Base-by-base conservation (phyloP, 92 coral and sea anemone genomes). In the Phenganax stokvisi region DNA sequence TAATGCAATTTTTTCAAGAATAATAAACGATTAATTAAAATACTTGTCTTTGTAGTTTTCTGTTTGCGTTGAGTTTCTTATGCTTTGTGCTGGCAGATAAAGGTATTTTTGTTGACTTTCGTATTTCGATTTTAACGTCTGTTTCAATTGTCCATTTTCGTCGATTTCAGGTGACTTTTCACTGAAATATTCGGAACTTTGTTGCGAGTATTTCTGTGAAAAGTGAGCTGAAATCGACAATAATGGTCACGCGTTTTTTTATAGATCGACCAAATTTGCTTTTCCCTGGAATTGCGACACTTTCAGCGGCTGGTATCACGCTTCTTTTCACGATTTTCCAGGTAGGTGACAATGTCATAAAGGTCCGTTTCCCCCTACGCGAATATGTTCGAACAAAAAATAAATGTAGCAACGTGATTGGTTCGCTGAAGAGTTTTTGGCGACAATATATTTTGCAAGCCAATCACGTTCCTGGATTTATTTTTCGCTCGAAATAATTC, bases 261-360 rank as follows among this genome's bases (percentile, higher is more conserved):
- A 25, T 17, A 79, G 83, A 79, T 13, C 63, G 83, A 20, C 83
- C 83, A 51, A 63, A 79, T 64, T 63, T 79, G 74, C 47, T 79
- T 62, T 79, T 79, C 65, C 83, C 83, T 52, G 83, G 83, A 12
- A 64, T 79, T 7, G 30, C 51, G 10, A 63, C 74, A 10, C 57
- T 79, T 7, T 67, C 83, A 2, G 7, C 60, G 31, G 83, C 59
- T 59, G 83, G 83, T 1, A 13, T 79, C 8, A 51, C 83, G 25
- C 53, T 79, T 51, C 29, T 79, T 10, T 17, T 79, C 16, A 79
- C 83, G 9, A 54, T 44, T n/a, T 31, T 79, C 17, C 83, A 79
- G 74, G 83, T 64, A 79, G 20, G 65, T 59, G 27, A 59, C 16
- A 13, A 59, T 59, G 65, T 20, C 25, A 20, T 20, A 20, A 20